phyloP scores from a whole-genome alignment of 2,888 invertebrate genomes.

The Plebejus melissa region DNA sequence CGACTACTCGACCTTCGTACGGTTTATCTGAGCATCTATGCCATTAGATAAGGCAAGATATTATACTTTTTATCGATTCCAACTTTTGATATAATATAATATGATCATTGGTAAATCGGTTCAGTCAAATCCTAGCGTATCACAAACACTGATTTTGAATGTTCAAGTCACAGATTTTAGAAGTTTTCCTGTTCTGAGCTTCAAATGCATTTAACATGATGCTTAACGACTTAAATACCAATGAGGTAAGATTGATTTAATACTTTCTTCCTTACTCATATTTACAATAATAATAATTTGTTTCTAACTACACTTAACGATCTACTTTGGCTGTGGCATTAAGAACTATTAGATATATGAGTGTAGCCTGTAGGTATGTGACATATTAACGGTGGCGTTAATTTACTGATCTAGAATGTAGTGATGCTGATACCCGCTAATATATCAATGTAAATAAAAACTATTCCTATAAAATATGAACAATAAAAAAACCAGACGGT shows the following conservation, averaged over 20 bases:
- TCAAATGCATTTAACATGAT: not conserved
- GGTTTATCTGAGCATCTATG: not conserved
- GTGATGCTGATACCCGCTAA: too few relatives aligned
- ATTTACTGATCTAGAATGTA: too few relatives aligned
- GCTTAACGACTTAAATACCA: not conserved
- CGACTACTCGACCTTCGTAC: not conserved
- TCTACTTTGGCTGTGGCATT: too few relatives aligned
- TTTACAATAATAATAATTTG: not conserved
- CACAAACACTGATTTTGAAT: not conserved
- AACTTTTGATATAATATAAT: not conserved
- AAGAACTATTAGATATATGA: too few relatives aligned
- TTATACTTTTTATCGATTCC: slow-evolving; percentile 18
- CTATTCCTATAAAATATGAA: too few relatives aligned
- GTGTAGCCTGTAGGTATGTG: too few relatives aligned
- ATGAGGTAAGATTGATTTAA: not conserved
- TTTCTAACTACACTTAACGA: not conserved
- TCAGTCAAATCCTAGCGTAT: not conserved
- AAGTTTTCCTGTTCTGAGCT: too few relatives aligned
- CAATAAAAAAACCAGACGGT: too few relatives aligned
- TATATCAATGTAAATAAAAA: too few relatives aligned
- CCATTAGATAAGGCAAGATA: slow-evolving; percentile 11
- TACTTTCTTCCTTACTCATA: not conserved
- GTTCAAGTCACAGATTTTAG: too few relatives aligned
- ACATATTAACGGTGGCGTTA: too few relatives aligned
- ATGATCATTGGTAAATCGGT: not conserved